Percentiles rank a stretch among this genome's conserved stretches.
Evolutionary conservation across 2,888 invertebrate species (phyloP).

Genomic region (Elmis aenea): DNA sequence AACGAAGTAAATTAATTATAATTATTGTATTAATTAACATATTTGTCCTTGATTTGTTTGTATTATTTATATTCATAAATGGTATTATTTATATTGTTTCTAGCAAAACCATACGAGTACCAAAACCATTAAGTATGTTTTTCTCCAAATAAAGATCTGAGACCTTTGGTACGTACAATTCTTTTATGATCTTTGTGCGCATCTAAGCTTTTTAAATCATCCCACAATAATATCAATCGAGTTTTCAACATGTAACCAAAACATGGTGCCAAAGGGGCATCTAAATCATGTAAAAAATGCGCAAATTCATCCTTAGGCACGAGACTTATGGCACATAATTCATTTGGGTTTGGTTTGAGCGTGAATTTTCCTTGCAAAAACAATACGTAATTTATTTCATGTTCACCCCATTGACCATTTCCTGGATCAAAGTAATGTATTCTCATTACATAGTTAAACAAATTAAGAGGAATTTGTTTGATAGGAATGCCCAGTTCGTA

Average conservation of each 20-base stretch:
- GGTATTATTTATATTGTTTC: too few species aligned
- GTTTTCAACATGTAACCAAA: constrained; percentile 80
- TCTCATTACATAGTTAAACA: constrained; percentile 79
- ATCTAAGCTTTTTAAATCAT: constrained; percentile 72
- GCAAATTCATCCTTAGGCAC: constrained; percentile 65
- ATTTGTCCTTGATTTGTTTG: too few species aligned
- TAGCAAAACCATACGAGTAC: too few species aligned
- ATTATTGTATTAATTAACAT: too few species aligned
- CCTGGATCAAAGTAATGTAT: constrained; percentile 82
- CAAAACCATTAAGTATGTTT: too few species aligned
- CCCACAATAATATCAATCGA: constrained; percentile 87
- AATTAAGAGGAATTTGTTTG: constrained; percentile 58
- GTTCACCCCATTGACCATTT: constrained; percentile 88
- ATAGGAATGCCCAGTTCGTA: constrained; percentile 86
- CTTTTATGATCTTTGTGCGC: constrained; percentile 66
- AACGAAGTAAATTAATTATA: too few species aligned
- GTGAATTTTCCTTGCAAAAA: constrained; percentile 77
- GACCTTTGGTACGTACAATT: too few species aligned
- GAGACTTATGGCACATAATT: constrained; percentile 79
- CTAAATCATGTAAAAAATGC: constrained; percentile 55
- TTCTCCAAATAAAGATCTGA: too few species aligned
- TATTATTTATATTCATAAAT: too few species aligned
- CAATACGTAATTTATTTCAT: constrained; percentile 95
- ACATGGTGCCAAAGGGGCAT: constrained; percentile 87
- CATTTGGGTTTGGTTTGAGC: constrained; percentile 75